Evolutionary conservation across 2,888 invertebrate genomes (phyloP).

Genomic region (Elysia crispata): DNA sequence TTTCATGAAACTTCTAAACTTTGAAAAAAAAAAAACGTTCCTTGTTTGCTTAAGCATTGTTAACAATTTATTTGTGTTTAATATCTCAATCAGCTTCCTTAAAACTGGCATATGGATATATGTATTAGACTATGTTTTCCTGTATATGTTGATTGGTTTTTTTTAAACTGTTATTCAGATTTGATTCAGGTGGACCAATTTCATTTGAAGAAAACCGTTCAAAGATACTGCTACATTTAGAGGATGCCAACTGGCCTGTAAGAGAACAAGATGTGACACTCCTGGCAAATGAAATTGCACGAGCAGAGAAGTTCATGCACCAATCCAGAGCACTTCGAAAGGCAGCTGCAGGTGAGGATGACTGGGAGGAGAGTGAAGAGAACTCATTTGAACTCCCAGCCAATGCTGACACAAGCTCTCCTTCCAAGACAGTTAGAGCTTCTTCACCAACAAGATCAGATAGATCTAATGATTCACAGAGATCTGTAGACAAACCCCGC

Average conservation of each 20-base stretch:
- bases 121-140: too few relatives aligned
- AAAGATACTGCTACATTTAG: slow-evolving; percentile 65
- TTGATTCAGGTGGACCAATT: slow-evolving; percentile 63
- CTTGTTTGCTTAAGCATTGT: too few relatives aligned
- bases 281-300: slow-evolving; percentile 72
- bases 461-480: not conserved
- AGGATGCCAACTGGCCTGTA: slow-evolving; percentile 70
- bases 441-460: not conserved
- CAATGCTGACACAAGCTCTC: not conserved
- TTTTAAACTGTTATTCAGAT: too few relatives aligned
- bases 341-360: slow-evolving; percentile 50
- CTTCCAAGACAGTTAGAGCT: not conserved
- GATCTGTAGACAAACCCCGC: not conserved
- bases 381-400: not conserved
- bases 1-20: too few relatives aligned
- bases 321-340: slow-evolving; percentile 69
- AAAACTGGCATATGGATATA: too few relatives aligned
- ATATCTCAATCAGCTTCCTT: too few relatives aligned
- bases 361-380: slow-evolving; percentile 7
- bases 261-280: slow-evolving; percentile 66
- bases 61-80: too few relatives aligned
- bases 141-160: too few relatives aligned
- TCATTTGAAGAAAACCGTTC: slow-evolving; percentile 66
- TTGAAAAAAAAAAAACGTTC: too few relatives aligned
- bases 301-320: slow-evolving; percentile 67